phyloP scores from a whole-genome alignment of 2,797 vertebrate genomes.

The Cynopterus sphinx region DNA sequence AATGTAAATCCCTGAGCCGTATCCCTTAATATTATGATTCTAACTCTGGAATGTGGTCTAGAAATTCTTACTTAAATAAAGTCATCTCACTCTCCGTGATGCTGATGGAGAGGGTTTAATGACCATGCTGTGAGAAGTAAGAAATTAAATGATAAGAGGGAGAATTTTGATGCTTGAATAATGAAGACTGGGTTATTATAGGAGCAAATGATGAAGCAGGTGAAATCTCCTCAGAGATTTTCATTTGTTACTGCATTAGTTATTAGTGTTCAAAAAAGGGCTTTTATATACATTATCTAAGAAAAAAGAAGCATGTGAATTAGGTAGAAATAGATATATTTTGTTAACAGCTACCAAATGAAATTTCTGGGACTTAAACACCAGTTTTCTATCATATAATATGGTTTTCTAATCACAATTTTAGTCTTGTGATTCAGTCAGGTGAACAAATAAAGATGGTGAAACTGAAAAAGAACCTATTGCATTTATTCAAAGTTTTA shows the following conservation, averaged over 20 bases:
- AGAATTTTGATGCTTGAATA: background rate
- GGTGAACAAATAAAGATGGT: background rate
- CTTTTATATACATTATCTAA: background rate
- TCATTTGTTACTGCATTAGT: background rate
- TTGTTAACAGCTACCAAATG: background rate
- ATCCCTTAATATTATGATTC: background rate
- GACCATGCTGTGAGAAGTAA: background rate
- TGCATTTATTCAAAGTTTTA: background rate
- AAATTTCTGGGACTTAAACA: background rate
- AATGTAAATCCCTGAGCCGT: background rate
- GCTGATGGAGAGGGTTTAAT: background rate
- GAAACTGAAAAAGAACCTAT: background rate
- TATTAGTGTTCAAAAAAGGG: background rate
- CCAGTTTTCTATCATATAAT: background rate
- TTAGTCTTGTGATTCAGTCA: background rate
- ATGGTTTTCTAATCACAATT: background rate
- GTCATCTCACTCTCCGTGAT: background rate
- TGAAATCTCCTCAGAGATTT: background rate
- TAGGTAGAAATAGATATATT: background rate
- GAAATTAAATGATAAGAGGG: background rate
- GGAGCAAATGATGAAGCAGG: background rate
- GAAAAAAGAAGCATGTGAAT: background rate
- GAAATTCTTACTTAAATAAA: background rate
- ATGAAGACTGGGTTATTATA: background rate
- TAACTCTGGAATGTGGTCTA: background rate